Base-by-base conservation (phyloP, 2,113 vertebrate species). In the Eretmochelys imbricata region DNA sequence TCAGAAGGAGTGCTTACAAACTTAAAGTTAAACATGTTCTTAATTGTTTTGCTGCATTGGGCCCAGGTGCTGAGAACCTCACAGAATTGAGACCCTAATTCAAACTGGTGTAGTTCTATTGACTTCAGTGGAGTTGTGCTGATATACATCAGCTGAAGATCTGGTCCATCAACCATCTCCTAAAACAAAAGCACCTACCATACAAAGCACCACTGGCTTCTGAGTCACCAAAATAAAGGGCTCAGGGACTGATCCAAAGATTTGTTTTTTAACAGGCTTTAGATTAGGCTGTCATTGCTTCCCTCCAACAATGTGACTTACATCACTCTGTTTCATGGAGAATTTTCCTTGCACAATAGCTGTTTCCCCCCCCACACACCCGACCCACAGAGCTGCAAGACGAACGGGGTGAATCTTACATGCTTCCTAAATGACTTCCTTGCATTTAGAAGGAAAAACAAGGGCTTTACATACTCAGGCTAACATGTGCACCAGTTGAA, bases 401-500 rank as follows among this genome's bases (percentile, higher is more conserved):
- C 8, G 0, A 9, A 88, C 86, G 84, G 88, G 46, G 48, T 80
- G 42, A 91, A 54, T 92, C 69, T 81, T 84, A 38, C 84, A 38
- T 0, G 0, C 57, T 94, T 83, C 46, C 84, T 87, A 82, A 93
- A 6, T 0, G 4, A 51, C 19, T 91, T 87, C 83, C 80, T 93
- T 83, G 78, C 13, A 27, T 95, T 94, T 90, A 84, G 80, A 84
- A 93, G 59, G 78, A 93, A 93, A 62, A 5, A 57, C 93, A 93
- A 72, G 10, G 22, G n/a, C 19, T 90, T 93, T 94, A 16, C 89
- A 92, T 78, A 96, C 95, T 91, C 49, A 96, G 35, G 53, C 75
- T 92, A 94, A 80, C 42, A 89, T 19, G n/a, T 31, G 85, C 96
- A 91, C 29, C 78, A 87, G 54, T 55, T 94, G 87, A 92, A 95